Conservation (phyloP, 2,797 vertebrate species). For the Rallus crepitans region DNA sequence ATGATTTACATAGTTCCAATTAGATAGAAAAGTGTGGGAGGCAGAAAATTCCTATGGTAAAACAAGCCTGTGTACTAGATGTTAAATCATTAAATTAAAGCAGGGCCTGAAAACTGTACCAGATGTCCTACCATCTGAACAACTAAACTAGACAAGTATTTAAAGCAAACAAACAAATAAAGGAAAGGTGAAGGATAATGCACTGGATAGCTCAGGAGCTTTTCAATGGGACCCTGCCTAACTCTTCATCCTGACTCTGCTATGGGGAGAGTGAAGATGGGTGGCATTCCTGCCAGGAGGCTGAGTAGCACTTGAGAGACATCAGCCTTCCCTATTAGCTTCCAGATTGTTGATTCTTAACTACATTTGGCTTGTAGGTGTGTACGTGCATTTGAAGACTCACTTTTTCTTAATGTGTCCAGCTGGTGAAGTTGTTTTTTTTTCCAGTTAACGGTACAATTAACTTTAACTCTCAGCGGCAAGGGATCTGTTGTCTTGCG, state of each 20-base stretch:
- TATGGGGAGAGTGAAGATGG: neutral
- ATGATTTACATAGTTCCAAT: constrained; percentile 36
- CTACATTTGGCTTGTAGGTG: constrained; percentile 13
- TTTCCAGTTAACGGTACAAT: neutral
- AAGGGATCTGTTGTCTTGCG: neutral
- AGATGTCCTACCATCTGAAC: constrained; percentile 42
- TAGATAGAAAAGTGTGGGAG: constrained; percentile 20
- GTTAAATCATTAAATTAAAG: constrained; percentile 32
- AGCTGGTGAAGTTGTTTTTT: neutral
- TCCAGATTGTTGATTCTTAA: neutral
- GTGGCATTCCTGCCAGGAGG: neutral
- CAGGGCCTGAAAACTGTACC: neutral
- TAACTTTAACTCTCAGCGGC: neutral
- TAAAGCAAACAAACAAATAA: constrained; percentile 30
- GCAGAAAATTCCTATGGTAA: constrained; percentile 16
- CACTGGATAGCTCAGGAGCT: neutral
- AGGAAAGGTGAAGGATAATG: neutral
- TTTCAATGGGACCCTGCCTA: neutral
- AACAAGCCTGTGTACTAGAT: constrained; percentile 23
- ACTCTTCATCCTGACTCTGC: neutral
- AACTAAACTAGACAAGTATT: neutral
- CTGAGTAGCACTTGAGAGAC: neutral
- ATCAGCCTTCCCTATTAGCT: neutral
- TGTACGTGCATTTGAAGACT: neutral
- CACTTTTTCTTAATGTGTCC: neutral